phyloP scores from a whole-genome alignment of 2,888 invertebrate species.

The Notodonta dromedarius region DNA sequence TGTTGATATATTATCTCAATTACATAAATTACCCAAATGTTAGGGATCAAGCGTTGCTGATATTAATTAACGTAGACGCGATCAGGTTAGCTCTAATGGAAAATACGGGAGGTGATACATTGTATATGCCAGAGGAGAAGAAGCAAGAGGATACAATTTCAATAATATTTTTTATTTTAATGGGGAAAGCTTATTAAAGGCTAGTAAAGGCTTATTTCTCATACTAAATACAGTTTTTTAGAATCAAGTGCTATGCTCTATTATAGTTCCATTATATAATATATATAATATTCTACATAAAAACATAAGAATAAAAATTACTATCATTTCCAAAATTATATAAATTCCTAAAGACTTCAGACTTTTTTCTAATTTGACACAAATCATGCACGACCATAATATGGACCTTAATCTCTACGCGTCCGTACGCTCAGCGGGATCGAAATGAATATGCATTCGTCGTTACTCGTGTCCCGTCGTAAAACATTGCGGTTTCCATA shows the following conservation, averaged over 20 bases:
- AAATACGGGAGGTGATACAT: neutral
- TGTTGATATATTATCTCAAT: conserved; percentile 31
- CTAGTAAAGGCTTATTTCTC: no score
- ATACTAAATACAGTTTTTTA: no score
- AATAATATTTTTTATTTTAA: no score
- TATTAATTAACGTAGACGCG: conserved; percentile 7
- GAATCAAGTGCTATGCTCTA: no score
- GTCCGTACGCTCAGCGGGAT: neutral
- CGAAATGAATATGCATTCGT: conserved; percentile 3
- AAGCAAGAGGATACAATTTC: neutral
- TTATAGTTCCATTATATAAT: no score
- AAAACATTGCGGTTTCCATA: neutral
- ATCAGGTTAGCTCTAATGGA: conserved; percentile 1
- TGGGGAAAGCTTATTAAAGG: no score
- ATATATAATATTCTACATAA: no score
- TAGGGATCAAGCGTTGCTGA: conserved; percentile 26
- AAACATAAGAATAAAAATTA: no score
- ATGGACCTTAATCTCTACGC: neutral
- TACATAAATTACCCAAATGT: conserved; percentile 42
- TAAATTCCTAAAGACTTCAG: no score
- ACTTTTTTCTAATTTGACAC: no score
- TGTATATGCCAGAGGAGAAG: neutral
- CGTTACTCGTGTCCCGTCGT: neutral
- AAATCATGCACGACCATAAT: neutral
- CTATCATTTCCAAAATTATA: no score